Evolutionary conservation across 2,113 vertebrate species (phyloP).

Genomic region (Myiozetetes cayanensis): DNA sequence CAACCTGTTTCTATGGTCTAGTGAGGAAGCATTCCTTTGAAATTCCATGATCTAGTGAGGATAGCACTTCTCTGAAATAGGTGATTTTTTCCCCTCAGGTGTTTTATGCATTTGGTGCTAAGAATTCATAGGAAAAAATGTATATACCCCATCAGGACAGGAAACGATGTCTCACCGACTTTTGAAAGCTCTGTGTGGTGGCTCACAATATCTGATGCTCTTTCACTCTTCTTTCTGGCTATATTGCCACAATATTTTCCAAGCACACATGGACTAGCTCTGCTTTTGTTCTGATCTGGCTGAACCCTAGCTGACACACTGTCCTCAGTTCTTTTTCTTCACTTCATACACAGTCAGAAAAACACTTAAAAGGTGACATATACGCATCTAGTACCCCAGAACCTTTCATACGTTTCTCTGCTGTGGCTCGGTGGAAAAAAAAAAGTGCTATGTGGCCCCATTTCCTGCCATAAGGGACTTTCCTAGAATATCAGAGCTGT

Average conservation of each 20-base stretch:
- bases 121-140: not conserved
- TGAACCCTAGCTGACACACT: not conserved
- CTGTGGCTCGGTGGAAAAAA: not conserved
- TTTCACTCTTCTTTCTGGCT: not conserved
- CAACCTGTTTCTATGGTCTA: not conserved
- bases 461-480: slow-evolving; percentile 15
- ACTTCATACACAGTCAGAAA: not conserved
- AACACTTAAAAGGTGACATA: not conserved
- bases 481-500: not conserved
- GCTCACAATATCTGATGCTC: not conserved
- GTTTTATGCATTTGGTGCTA: not conserved
- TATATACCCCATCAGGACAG: not conserved
- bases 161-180: not conserved
- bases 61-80: not conserved
- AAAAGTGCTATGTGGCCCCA: not conserved
- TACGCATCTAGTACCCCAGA: not conserved
- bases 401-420: not conserved
- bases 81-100: not conserved
- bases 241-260: not conserved
- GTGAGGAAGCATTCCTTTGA: not conserved
- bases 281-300: not conserved
- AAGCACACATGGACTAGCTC: not conserved
- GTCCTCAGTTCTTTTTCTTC: not conserved
- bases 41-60: not conserved
- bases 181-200: not conserved